Evolutionary conservation across 2,888 invertebrate species (phyloP).

Genomic region (Leptinotarsa haldemani): DNA sequence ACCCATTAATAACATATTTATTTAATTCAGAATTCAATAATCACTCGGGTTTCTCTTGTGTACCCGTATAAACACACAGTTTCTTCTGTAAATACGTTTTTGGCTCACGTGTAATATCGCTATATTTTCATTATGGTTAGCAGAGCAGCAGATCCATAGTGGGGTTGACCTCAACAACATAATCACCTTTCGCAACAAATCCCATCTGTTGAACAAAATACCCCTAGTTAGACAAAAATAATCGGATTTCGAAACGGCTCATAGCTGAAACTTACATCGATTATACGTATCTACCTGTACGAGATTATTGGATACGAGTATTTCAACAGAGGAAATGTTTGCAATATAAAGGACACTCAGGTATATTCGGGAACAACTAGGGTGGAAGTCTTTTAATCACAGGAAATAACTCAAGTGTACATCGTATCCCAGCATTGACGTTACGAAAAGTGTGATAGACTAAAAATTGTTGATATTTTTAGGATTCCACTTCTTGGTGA

Average conservation of each 20-base stretch:
- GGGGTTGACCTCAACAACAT: constrained; percentile 11
- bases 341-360: constrained; percentile 16
- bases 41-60: no score
- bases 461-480: no score
- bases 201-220: constrained; percentile 6
- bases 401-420: no score
- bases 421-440: no score
- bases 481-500: no score
- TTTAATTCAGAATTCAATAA: no score
- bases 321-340: constrained; percentile 18
- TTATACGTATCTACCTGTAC: neutral
- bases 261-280: constrained; percentile 10
- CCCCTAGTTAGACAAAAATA: constrained; percentile 27
- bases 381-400: neutral
- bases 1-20: no score
- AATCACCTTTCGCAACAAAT: constrained; percentile 8
- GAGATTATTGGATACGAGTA: constrained; percentile 17
- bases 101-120: no score
- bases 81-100: neutral
- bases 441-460: no score
- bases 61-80: neutral
- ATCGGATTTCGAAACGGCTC: constrained; percentile 20
- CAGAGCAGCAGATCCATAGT: neutral
- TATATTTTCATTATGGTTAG: no score
- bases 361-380: neutral